Evolutionary conservation across 2,113 vertebrate genomes (phyloP), one percentile per base, ranked within the genome.

Genomic region (Probosciger aterrimus): DNA sequence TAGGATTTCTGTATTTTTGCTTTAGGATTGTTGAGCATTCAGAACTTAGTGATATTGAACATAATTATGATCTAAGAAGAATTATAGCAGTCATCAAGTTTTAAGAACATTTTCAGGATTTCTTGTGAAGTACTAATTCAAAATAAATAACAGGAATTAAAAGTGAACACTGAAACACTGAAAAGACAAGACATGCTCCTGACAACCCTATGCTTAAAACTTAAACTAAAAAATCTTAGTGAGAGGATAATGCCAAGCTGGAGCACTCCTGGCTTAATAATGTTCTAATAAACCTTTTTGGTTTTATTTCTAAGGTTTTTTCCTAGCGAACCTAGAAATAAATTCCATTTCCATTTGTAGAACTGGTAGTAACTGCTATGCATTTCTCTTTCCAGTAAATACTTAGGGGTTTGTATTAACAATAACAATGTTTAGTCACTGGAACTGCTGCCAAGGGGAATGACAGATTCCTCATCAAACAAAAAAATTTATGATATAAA

Each of bases 351-450:
- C 31, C 3, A 46, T 74, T 67, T 84, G 10, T 27, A 71, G 31
- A 76, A 71, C 9, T 44, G 11, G 44, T 41, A 71, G 5, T 1
- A 3, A 30, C 14, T 46, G 18, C 22, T 71, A 18, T 63, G 8
- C 4, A 23, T 30, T 41, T 82, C 3, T 88, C 14, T 59, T 79
- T 88, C 76, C 22, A 52, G 7, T 59, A 79, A 85, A 79, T 67
- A 30, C 0, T 1, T 43, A 28, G 4, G 3, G 0, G 0, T 67
- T 67, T 85, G 5, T 80, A 63, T 53, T 49, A 71, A 11, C 25
- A 43, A 27, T 35, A 27, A 70, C 16, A 53, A 39, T 53, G 7
- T 23, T 79, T 63, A 79, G 18, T 52, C 47, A 88, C 24, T n/a
- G 31, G 18, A 86, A 76, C 6, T 27, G 2, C n/a, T 82, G 18